phyloP scores from a whole-genome alignment of 2,888 invertebrate genomes.

The Diarsia mendica region DNA sequence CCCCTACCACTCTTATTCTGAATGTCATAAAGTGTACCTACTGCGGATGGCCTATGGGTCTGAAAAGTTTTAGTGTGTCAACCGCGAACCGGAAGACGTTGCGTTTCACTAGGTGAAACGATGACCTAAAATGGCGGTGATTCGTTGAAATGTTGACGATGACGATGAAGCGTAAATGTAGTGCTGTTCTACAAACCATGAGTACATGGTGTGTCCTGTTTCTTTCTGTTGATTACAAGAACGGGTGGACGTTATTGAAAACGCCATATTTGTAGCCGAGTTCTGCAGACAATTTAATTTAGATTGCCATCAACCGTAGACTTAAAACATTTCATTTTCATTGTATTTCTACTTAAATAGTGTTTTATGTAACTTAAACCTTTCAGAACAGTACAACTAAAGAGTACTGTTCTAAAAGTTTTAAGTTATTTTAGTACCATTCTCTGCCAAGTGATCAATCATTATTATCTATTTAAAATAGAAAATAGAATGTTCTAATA shows the following conservation, averaged over 20 bases:
- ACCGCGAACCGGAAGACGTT: too few species aligned
- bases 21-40: too few species aligned
- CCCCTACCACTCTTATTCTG: neutral
- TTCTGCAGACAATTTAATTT: too few species aligned
- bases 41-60: too few species aligned
- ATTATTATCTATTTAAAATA: neutral
- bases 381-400: too few species aligned
- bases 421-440: conserved; percentile 1
- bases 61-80: too few species aligned
- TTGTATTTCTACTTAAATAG: neutral
- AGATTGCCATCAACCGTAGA: too few species aligned
- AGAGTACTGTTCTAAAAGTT: neutral
- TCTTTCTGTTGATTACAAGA: neutral
- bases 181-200: neutral
- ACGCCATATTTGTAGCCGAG: neutral
- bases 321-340: too few species aligned
- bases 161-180: neutral
- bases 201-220: neutral
- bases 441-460: conserved; percentile 7
- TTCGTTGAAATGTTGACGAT: too few species aligned
- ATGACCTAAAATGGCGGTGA: too few species aligned
- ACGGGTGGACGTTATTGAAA: neutral
- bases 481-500: conserved; percentile 4
- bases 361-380: neutral
- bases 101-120: too few species aligned